Evolutionary conservation across 2,797 vertebrate species (phyloP).

Genomic region (Odontamblyopus rebecca): DNA sequence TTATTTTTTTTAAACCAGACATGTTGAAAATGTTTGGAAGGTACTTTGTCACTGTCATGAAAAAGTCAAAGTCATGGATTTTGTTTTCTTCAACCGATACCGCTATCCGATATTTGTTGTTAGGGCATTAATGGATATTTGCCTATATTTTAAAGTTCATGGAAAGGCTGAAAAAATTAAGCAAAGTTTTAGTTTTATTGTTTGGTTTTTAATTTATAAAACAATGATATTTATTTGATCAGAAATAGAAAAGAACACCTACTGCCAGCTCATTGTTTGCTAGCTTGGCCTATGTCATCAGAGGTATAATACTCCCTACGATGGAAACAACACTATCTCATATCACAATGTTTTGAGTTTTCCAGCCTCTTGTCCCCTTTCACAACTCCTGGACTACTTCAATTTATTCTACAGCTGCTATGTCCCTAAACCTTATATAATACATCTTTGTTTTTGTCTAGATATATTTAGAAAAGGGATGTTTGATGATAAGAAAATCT

Average conservation of each 20-base stretch:
- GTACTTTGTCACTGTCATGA: conserved; percentile 6
- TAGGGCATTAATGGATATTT: not conserved
- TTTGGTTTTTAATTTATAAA: not conserved
- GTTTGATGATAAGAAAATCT: conserved; percentile 1
- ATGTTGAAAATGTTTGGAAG: conserved; percentile 28
- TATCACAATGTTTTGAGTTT: no score
- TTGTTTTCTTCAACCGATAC: not conserved
- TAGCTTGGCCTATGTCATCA: no score
- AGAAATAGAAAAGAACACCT: no score
- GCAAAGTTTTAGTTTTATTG: not conserved
- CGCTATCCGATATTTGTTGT: not conserved
- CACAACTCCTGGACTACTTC: no score
- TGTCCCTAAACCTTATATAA: not conserved
- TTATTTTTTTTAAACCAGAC: conserved; percentile 28
- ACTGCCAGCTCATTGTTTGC: no score
- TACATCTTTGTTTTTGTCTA: not conserved
- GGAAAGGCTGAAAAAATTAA: not conserved
- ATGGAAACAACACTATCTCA: no score
- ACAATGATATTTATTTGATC: not conserved
- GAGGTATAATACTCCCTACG: no score
- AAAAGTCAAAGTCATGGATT: not conserved
- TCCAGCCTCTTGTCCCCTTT: no score
- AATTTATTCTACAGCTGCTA: no score
- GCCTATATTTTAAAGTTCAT: not conserved
- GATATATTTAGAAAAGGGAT: not conserved